Percentiles rank a stretch among this genome's conserved stretches.
phyloP scores from a whole-genome alignment of 2,113 vertebrate genomes.

The Tyrannus savana region DNA sequence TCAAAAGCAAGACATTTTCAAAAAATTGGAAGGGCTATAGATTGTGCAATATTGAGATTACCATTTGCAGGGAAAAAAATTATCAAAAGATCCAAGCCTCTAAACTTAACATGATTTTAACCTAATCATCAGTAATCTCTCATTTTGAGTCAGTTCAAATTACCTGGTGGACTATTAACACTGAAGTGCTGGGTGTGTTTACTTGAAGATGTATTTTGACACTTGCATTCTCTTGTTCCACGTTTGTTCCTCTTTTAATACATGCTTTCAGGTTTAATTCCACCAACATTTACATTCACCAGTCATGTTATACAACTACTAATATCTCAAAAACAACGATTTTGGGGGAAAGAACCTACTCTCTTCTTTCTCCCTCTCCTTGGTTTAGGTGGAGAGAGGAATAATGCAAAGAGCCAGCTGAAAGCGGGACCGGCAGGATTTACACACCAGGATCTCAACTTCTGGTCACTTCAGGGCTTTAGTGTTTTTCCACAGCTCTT shows the following conservation, averaged over 20 bases:
- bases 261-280: neutral
- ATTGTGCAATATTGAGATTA: neutral
- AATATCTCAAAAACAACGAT: neutral
- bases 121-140: neutral
- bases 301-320: neutral
- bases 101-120: neutral
- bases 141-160: neutral
- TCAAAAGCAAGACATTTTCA: conserved; percentile 49
- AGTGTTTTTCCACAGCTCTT: neutral
- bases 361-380: neutral
- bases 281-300: neutral
- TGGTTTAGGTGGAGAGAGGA: neutral
- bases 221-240: neutral
- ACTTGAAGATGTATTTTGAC: neutral
- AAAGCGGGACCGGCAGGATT: neutral
- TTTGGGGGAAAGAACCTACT: neutral
- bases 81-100: neutral
- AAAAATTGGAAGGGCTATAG: conserved; percentile 1
- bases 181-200: neutral
- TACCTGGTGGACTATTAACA: neutral
- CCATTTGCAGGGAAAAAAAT: neutral
- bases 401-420: accelerated
- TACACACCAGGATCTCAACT: neutral
- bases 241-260: neutral
- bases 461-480: neutral